Conservation (phyloP, 1,140 invertebrate genomes). For the Dinoponera quadriceps region DNA sequence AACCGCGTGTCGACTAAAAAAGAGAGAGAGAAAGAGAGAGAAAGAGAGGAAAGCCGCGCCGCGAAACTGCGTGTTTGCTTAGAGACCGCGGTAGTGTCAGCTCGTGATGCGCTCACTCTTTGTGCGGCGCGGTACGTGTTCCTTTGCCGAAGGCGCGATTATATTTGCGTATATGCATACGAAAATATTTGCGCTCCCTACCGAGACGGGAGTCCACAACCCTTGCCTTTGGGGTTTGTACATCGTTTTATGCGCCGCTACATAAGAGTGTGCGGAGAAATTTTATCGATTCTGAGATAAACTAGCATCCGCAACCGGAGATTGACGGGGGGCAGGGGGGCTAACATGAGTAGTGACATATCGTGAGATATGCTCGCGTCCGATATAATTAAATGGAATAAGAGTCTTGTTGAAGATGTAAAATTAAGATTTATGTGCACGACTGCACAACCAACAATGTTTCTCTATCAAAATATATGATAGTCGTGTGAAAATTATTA, state of each 20-base stretch:
- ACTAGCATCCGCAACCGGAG: too few relatives aligned
- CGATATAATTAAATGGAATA: too few relatives aligned
- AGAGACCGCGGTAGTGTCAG: slow-evolving; percentile 71
- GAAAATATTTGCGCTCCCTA: slow-evolving; percentile 68
- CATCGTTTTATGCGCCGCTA: slow-evolving; percentile 5
- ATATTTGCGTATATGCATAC: slow-evolving; percentile 69
- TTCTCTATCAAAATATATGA: too few relatives aligned
- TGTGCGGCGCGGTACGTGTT: slow-evolving; percentile 58
- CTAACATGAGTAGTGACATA: too few relatives aligned
- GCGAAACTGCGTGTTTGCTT: slow-evolving; percentile 63
- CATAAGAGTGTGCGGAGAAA: slow-evolving; percentile 5
- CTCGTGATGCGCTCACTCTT: slow-evolving; percentile 63
- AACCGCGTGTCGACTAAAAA: slow-evolving; percentile 41
- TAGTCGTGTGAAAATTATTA: too few relatives aligned
- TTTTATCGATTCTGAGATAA: slow-evolving; percentile 25
- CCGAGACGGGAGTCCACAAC: slow-evolving; percentile 35
- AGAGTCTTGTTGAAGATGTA: too few relatives aligned
- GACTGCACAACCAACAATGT: too few relatives aligned
- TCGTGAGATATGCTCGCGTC: too few relatives aligned
- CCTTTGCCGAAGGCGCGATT: slow-evolving; percentile 58
- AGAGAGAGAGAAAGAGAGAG: not conserved
- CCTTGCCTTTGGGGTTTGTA: slow-evolving; percentile 41
- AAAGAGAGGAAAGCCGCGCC: slow-evolving; percentile 22
- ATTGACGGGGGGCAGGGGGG: too few relatives aligned
- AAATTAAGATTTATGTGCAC: too few relatives aligned